Evolutionary conservation across 2,888 invertebrate species (phyloP), one percentile per base, ranked within the genome.

Genomic region (Philereme transversata): DNA sequence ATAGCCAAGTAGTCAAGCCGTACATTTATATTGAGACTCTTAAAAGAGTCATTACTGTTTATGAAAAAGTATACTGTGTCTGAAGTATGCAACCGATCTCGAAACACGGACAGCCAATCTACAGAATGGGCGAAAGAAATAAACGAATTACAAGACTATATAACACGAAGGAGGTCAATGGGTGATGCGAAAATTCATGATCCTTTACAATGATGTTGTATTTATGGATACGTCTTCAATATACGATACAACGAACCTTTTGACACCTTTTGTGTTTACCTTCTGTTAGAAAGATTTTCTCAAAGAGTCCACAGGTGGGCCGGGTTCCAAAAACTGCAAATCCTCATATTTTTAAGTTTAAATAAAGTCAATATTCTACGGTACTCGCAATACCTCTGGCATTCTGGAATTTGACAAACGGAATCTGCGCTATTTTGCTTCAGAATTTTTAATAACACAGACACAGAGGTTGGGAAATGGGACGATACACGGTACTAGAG

Each of bases 151-250:
- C 64, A 72, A 71, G 70, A 60, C n/a, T n/a, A n/a, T n/a, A n/a
- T n/a, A n/a, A n/a, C n/a, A 77, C 75, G 77, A 77, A 76, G 72
- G 69, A 70, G 58, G 59, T 57, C 65, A 61, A 77, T 58, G 54
- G 50, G 58, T 52, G 45, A 62, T 78, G 77, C 76, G 73, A 75
- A 76, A 76, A 75, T 74, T 71, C 75, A 71, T 69, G 74, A 77
- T 79, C 79, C 78, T 72, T 76, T 79, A 78, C 77, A 79, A 81
- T 82, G 75, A 79, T 81, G 83, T 81, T 78, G 72, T 60, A 69
- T 73, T 77, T 73, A 71, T 64, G 61, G 67, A 70, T 72, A 69
- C 72, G 80, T 78, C 78, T 81, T 73, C 71, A 72, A 71, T 65
- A 75, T 52, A 51, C 33, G 1, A 22, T 22, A 22, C 22, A 22